A percentile compares a stretch with the other conserved stretches of the same genome.
These are phyloP conservation scores for Leiothrix lutea DNA, from an alignment of 2,113 vertebrate species.

Conservation along the genomic window DNA sequence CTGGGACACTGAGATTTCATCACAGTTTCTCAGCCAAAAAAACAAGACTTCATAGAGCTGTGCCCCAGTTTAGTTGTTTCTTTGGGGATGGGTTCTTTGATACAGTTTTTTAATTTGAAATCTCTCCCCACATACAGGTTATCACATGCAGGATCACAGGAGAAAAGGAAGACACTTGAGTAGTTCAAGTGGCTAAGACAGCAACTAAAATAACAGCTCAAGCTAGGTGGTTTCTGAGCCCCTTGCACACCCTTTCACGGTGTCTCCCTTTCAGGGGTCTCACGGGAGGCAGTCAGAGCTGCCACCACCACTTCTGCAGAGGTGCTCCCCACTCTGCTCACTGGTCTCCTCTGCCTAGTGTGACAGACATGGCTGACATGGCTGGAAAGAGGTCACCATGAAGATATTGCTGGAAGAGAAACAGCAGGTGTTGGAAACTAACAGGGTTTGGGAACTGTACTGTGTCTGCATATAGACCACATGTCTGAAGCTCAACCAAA, in stretches of 20 bases:
- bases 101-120: not conserved
- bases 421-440: not conserved
- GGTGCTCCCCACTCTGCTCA: fast-evolving
- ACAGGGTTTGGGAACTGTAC: not conserved
- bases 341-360: not conserved
- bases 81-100: not conserved
- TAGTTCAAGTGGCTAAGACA: not conserved
- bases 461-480: not conserved
- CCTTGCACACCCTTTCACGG: not conserved
- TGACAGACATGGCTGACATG: not conserved
- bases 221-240: not conserved
- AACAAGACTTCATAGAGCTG: not conserved
- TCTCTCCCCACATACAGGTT: not conserved
- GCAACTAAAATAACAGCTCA: not conserved
- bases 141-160: not conserved
- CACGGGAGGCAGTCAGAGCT: not conserved
- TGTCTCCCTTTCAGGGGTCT: not conserved
- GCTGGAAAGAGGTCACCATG: not conserved
- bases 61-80: not conserved
- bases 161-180: not conserved
- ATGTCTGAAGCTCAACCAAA: not conserved
- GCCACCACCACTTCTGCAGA: not conserved
- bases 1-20: not conserved
- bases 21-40: not conserved
- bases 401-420: not conserved